These are phyloP conservation scores for Lampris megalopsis DNA, from an alignment of 2,113 vertebrate species.

Conservation along the genomic window DNA sequence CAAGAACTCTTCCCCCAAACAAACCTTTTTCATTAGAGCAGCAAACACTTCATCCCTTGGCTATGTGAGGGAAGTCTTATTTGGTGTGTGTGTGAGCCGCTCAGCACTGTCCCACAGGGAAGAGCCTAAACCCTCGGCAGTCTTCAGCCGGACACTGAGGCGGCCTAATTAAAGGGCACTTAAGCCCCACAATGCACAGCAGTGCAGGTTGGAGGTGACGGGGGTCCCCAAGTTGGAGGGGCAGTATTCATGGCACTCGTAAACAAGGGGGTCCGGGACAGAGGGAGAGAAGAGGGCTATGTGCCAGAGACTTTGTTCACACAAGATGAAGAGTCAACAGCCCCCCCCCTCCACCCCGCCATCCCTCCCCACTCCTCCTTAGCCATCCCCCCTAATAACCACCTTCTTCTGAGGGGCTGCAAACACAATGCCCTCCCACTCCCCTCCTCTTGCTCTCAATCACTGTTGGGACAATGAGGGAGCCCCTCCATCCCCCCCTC, in stretches of 20 bases:
- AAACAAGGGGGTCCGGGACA: conserved; percentile 78
- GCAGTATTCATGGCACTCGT: conserved; percentile 81
- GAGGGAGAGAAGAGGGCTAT: conserved; percentile 74
- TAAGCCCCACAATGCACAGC: conserved; percentile 83
- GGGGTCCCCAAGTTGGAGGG: conserved; percentile 65
- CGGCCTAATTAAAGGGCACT: conserved; percentile 88
- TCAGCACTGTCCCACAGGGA: conserved; percentile 64
- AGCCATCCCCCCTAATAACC: conserved; percentile 79
- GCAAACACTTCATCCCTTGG: conserved; percentile 80
- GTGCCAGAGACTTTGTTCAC: conserved; percentile 85
- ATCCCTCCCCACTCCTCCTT: conserved; percentile 61
- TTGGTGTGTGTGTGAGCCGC: conserved; percentile 40
- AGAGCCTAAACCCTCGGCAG: conserved; percentile 68
- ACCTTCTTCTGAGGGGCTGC: conserved; percentile 76
- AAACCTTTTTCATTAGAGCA: conserved; percentile 84
- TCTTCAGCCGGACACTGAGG: conserved; percentile 82
- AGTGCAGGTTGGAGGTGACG: conserved; percentile 78
- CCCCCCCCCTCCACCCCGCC: conserved; percentile 73
- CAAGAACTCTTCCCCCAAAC: conserved; percentile 72
- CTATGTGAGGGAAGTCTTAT: conserved; percentile 39
- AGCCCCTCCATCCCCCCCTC: conserved; percentile 48
- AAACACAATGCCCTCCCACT: conserved; percentile 82
- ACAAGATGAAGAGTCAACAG: conserved; percentile 89
- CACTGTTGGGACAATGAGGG: conserved; percentile 83
- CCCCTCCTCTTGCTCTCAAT: conserved; percentile 85